Base-by-base conservation (phyloP, 2,888 invertebrate genomes). In the Pammene fasciana region DNA sequence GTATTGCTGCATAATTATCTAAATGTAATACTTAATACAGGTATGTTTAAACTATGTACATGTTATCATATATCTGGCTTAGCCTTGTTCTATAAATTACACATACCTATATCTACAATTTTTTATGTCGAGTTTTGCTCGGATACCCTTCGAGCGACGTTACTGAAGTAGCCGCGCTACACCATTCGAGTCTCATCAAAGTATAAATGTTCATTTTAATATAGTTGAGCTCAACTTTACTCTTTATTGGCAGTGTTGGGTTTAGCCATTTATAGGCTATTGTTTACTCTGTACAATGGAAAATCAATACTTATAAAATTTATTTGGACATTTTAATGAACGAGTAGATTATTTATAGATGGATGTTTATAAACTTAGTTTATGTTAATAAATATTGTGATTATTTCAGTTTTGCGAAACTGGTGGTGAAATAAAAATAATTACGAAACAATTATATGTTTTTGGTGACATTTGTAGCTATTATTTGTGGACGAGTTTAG, bases 131-230 rank as follows among this genome's bases (percentile, higher is more conserved):
- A 26, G 26, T 26, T 26, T 26, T 26, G 26, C 26, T 26, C 2
- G 26, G 6, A 6, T n/a, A 5, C 14, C 11, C 5, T 34, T 41
- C 43, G 10, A 71, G 73, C 38, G 71, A 43, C 57, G n/a, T 13
- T 67, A 65, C n/a, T 54, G 59, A 65, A 75, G 73, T 72, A 57
- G 76, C 70, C 67, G 7, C 8, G 70, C 70, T 73, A 75, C 65
- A 75, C 62, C 59, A 52, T 45, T 70, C 68, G 75, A 79, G 78
- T 75, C 78, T 79, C 78, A 76, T 83, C 79, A 82, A 82, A 83
- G 77, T 82, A 79, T 77, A 74, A 77, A 80, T 82, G 80, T 81
- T 80, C 80, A 79, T 81, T 83, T 79, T 82, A 82, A 82, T 80
- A 82, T 79, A 82, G 82, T 79, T 80, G 78, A 74, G 76, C 72